A percentile compares a stretch with the other conserved stretches of the same genome.
Conservation (phyloP, 2,888 invertebrate genomes). For the Toxonevra muliebris region DNA sequence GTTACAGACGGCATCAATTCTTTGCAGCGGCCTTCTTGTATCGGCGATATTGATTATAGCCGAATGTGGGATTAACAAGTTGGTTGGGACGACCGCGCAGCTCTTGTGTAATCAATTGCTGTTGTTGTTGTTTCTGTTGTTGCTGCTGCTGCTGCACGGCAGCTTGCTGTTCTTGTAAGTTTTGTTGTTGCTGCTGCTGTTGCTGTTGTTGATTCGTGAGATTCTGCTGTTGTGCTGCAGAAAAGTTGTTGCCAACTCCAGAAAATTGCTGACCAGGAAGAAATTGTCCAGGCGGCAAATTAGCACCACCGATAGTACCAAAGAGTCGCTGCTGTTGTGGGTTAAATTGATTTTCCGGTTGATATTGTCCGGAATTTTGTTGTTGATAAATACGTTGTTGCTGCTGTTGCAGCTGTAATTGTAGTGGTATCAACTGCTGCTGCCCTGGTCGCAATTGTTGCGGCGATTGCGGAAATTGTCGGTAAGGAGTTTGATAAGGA, state of each 20-base stretch:
- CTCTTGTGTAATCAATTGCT: conserved; percentile 58
- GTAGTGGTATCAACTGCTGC: conserved; percentile 53
- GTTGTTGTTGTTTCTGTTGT: conserved; percentile 52
- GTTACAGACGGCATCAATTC: neutral
- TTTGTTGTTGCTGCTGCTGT: conserved; percentile 39
- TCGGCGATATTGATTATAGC: conserved; percentile 61
- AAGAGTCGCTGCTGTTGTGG: conserved; percentile 28
- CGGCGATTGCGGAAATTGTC: conserved; percentile 51
- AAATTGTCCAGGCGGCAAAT: conserved; percentile 26
- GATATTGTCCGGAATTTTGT: conserved; percentile 59
- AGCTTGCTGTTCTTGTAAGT: conserved; percentile 38
- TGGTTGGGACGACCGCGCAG: conserved; percentile 60
- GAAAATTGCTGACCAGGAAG: conserved; percentile 39
- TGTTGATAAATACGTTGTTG: conserved; percentile 47
- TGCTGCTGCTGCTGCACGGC: conserved; percentile 44
- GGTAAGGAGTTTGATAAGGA: conserved; percentile 60
- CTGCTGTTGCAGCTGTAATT: conserved; percentile 51
- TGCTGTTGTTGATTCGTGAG: conserved; percentile 49
- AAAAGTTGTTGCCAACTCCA: conserved; percentile 5
- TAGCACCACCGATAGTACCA: conserved; percentile 32
- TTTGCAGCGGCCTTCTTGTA: conserved; percentile 56
- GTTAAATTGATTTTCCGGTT: conserved; percentile 54
- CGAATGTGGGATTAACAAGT: conserved; percentile 57
- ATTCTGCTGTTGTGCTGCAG: conserved; percentile 41
- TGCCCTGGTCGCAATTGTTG: conserved; percentile 50